These are phyloP conservation scores for Microtus oregoni DNA, from an alignment of 2,113 vertebrate genomes.

Conservation along the genomic window DNA sequence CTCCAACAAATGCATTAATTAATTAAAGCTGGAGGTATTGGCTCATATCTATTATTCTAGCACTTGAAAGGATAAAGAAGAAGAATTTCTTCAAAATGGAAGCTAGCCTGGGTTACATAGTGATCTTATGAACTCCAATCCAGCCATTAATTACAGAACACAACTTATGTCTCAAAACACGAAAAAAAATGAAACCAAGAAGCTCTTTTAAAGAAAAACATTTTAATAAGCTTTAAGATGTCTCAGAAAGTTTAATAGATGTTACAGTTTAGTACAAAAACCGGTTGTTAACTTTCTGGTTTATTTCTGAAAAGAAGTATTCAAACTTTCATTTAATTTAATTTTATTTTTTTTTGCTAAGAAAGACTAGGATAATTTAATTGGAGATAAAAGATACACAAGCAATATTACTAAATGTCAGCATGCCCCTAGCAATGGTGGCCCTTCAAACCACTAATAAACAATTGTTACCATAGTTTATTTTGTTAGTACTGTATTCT, in stretches of 20 bases:
- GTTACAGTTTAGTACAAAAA: conserved; percentile 21
- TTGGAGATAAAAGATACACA: background rate
- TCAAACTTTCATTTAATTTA: conserved; percentile 17
- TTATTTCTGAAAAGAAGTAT: background rate
- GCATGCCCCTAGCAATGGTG: background rate
- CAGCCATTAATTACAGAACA: background rate
- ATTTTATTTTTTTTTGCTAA: conserved; percentile 41
- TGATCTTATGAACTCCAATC: background rate
- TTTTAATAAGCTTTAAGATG: background rate
- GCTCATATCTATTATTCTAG: background rate
- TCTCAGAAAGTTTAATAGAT: conserved; percentile 54
- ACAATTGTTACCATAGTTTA: background rate
- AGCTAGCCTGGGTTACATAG: background rate
- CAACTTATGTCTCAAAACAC: background rate
- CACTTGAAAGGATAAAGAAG: background rate
- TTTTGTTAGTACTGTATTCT: background rate
- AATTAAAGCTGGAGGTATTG: background rate
- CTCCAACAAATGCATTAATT: background rate
- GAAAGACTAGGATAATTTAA: conserved; percentile 43
- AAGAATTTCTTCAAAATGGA: background rate
- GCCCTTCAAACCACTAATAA: background rate
- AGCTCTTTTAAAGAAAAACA: background rate
- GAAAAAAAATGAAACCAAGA: background rate
- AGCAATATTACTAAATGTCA: background rate
- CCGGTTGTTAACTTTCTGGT: conserved; percentile 26